A percentile compares a stretch with the other conserved stretches of the same genome.
These are phyloP conservation scores for Leuctra nigra DNA, from an alignment of 2,888 invertebrate genomes.

Conservation along the genomic window DNA sequence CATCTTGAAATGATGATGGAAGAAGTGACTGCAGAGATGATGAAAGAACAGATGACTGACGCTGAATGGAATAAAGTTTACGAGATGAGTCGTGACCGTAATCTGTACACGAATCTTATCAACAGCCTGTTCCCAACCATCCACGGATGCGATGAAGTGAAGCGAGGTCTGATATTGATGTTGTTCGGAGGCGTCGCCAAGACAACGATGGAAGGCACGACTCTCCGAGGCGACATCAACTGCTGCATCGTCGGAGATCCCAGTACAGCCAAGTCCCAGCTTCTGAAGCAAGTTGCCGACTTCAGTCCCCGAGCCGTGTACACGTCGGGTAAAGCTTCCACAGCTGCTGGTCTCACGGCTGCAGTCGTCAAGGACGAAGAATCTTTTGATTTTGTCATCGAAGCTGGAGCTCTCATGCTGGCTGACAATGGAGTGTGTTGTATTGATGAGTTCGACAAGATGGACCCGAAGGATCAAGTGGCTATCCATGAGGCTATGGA, in stretches of 20 bases:
- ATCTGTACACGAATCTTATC: constrained; percentile 84
- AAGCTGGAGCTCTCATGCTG: constrained; percentile 96
- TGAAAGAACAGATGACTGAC: constrained; percentile 90
- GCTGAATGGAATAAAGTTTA: constrained; percentile 93
- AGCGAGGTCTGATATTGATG: constrained; percentile 74
- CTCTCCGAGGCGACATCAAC: constrained; percentile 93
- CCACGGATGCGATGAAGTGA: constrained; percentile 96
- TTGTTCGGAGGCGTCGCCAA: constrained; percentile 96
- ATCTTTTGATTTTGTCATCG: constrained; percentile 97
- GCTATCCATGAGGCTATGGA: constrained; percentile 99
- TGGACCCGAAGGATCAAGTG: constrained; percentile 88
- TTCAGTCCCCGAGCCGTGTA: constrained; percentile 95
- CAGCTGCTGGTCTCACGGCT: constrained; percentile 96
- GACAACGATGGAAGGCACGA: constrained; percentile 83
- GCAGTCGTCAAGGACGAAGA: constrained; percentile 98
- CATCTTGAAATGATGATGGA: constrained; percentile 70
- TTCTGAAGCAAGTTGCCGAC: constrained; percentile 87
- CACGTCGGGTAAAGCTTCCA: constrained; percentile 97
- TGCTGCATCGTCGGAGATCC: constrained; percentile 98
- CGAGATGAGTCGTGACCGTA: constrained; percentile 92
- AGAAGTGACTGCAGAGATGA: constrained; percentile 83
- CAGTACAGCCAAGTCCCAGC: constrained; percentile 96
- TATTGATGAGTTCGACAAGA: constrained; percentile 99
- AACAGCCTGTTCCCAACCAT: constrained; percentile 91
- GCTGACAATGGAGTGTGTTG: constrained; percentile 99